Evolutionary conservation across 2,113 vertebrate genomes (phyloP).

Genomic region (Bothrops jararaca): DNA sequence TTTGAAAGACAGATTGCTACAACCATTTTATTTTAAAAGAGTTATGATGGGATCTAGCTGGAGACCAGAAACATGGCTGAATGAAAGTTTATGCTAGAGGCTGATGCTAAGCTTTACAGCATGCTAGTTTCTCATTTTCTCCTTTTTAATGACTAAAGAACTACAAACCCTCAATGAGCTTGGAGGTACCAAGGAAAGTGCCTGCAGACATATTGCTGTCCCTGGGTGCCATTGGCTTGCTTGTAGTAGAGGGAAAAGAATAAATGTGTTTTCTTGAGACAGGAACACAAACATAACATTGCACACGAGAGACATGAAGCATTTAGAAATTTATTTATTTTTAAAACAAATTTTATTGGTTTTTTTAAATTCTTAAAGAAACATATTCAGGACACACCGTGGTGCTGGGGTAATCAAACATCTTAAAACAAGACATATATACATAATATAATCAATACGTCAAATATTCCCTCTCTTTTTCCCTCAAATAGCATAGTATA

Average conservation of each 20-base stretch:
- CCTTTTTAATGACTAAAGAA: neutral
- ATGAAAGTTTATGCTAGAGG: neutral
- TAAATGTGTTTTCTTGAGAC: constrained; percentile 43
- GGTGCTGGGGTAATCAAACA: too few species aligned
- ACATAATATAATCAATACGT: too few species aligned
- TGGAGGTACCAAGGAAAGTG: neutral
- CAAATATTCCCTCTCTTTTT: too few species aligned
- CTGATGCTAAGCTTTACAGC: neutral
- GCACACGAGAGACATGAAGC: constrained; percentile 29
- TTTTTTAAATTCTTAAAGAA: too few species aligned
- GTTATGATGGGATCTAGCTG: neutral
- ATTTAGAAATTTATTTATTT: constrained; percentile 32
- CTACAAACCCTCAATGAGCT: neutral
- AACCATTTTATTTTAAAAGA: constrained; percentile 26
- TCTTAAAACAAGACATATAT: too few species aligned
- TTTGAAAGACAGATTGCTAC: neutral
- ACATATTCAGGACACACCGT: too few species aligned
- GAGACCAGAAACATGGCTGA: neutral
- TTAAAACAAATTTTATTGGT: too few species aligned
- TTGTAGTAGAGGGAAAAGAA: neutral
- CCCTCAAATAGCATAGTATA: too few species aligned
- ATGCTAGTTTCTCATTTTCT: neutral
- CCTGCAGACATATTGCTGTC: neutral
- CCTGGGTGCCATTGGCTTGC: neutral
- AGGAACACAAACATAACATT: constrained; percentile 51